Evolutionary conservation across 2,113 vertebrate species (phyloP).

Genomic region (Casuarius casuarius): DNA sequence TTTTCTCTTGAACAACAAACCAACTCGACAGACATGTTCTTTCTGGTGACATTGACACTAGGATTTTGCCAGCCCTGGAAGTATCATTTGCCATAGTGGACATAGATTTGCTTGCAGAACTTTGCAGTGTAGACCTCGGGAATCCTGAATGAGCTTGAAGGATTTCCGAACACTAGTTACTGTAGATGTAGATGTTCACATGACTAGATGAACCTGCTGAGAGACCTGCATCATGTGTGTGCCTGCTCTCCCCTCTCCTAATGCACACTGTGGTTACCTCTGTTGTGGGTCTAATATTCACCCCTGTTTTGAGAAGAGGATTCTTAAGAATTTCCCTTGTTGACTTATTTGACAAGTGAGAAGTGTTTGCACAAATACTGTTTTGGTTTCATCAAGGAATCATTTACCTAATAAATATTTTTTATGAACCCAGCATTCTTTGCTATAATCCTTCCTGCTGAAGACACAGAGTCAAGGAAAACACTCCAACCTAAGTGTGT

Average conservation of each 20-base stretch:
- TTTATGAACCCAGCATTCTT: slow-evolving; percentile 18
- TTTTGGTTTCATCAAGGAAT: not conserved
- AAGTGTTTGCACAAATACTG: not conserved
- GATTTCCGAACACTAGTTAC: not conserved
- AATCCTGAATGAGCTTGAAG: not conserved
- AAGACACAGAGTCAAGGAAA: not conserved
- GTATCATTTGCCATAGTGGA: not conserved
- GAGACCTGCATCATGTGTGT: not conserved
- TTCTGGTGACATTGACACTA: not conserved
- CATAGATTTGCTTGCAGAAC: not conserved
- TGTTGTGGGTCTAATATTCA: not conserved
- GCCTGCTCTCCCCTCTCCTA: not conserved
- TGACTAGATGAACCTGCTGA: not conserved
- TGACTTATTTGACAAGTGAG: not conserved
- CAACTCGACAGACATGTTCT: not conserved
- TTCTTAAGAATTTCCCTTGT: not conserved
- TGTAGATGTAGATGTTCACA: not conserved
- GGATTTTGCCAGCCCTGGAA: not conserved
- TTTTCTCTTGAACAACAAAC: not conserved
- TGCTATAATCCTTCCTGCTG: not conserved
- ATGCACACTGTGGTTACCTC: not conserved
- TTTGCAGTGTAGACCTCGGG: not conserved
- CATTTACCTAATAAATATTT: not conserved
- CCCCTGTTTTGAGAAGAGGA: not conserved
- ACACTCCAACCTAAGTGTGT: not conserved